Evolutionary conservation across 2,113 vertebrate species (phyloP), one percentile per base, ranked within the genome.

Genomic region (Eulemur rufifrons): DNA sequence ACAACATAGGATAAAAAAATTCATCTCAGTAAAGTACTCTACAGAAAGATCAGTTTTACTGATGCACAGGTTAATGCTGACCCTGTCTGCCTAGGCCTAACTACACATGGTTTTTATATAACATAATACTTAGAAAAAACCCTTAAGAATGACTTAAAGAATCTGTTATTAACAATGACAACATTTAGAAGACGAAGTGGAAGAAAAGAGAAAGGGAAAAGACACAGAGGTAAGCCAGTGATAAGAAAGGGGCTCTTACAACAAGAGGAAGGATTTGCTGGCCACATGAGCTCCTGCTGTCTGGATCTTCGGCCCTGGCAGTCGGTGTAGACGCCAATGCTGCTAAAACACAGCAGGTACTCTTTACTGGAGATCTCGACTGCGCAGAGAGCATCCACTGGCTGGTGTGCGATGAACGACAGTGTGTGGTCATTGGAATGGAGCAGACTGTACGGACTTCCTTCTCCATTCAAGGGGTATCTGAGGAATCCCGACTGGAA

Each of bases 221-320:
- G 15, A 82, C 14, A 78, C 39, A 15, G 52, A 96, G 37, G 32
- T 18, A 52, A 94, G 56, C 66, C 6, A 80, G 63, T 11, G 27
- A 64, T 42, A 96, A 84, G 93, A 29, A 59, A 52, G 0, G 18
- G 56, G 78, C 37, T 98, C 99, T 99, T 99, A 99, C 99, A 99
- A 98, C 99, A 99, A 20, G 99, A 97, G 52, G 98, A 99, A 97
- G 99, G 99, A 87, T 97, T 96, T 21, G 99, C 99, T 0, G 99
- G 99, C 99, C 99, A 99, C 99, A 99, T 99, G 96, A 99, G 89
- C 98, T 99, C 99, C 98, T 99, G 99, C 61, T 99, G 99, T 29
- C 99, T 99, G 0, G 99, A 99, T 96, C 99, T 98, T 83, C 99
- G 99, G 64, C 99, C 99, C 97, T 99, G 99, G 54, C 99, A 99